phyloP scores from a whole-genome alignment of 2,888 invertebrate genomes.

The Thymelicus acteon region DNA sequence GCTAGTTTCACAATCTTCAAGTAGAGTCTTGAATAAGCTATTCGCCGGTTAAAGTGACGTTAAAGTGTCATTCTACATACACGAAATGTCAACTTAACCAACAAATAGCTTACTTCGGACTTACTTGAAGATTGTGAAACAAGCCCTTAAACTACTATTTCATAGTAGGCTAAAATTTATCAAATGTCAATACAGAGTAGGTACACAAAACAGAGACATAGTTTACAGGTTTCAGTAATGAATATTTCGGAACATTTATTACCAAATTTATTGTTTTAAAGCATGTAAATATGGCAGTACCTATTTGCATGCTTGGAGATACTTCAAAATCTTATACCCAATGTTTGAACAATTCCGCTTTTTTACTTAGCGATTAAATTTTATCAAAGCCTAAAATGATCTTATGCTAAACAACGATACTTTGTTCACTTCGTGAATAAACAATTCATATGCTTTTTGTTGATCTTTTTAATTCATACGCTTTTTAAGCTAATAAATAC shows the following conservation, averaged over 20 bases:
- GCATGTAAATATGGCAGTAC: too few relatives aligned
- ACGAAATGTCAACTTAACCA: too few relatives aligned
- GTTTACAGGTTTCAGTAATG: too few relatives aligned
- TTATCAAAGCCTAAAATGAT: conserved; percentile 26
- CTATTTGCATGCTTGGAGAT: too few relatives aligned
- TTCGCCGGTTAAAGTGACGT: too few relatives aligned
- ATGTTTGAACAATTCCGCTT: neutral
- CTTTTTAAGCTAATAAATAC: conserved; percentile 38
- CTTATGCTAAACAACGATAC: conserved; percentile 10
- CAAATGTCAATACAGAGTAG: neutral
- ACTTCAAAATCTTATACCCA: too few relatives aligned
- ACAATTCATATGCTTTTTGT: conserved; percentile 25
- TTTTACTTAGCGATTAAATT: neutral
- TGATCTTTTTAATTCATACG: conserved; percentile 15
- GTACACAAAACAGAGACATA: neutral
- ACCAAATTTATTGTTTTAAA: too few relatives aligned
- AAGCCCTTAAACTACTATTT: conserved; percentile 29
- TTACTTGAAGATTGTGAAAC: too few relatives aligned
- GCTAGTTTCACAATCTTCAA: too few relatives aligned
- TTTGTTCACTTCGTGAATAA: conserved; percentile 33
- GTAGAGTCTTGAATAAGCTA: too few relatives aligned
- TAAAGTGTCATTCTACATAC: too few relatives aligned
- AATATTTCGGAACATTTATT: neutral
- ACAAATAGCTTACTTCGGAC: too few relatives aligned
- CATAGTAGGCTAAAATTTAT: conserved; percentile 25